Evolutionary conservation across 1,140 invertebrate species (phyloP).

Genomic region (Microplitis demolitor): DNA sequence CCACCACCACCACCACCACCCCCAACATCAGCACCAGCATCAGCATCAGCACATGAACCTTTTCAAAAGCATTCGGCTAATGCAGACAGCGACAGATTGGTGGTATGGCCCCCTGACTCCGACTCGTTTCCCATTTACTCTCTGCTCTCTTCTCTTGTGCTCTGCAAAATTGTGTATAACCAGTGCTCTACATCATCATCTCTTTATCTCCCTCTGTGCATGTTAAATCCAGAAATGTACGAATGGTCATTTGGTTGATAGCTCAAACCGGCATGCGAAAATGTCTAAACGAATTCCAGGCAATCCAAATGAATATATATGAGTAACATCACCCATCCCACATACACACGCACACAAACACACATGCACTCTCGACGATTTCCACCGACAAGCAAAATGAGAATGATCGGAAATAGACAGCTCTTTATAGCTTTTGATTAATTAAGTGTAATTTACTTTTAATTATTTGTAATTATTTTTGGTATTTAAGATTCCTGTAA

Average conservation of each 20-base stretch:
- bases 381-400: no score
- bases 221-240: conserved; percentile 15
- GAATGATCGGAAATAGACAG: no score
- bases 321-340: no score
- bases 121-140: background rate
- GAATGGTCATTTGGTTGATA: conserved; percentile 59
- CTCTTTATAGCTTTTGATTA: no score
- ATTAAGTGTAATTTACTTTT: no score
- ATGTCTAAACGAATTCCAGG: conserved; percentile 35
- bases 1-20: background rate
- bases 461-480: no score
- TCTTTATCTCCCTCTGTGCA: conserved; percentile 14
- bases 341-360: no score
- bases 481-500: background rate
- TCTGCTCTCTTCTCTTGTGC: background rate
- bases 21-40: background rate
- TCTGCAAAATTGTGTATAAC: no score
- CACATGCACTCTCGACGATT: no score
- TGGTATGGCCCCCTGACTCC: conserved; percentile 37
- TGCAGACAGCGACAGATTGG: conserved; percentile 61
- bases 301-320: background rate
- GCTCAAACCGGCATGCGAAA: conserved; percentile 50
- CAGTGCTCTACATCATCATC: background rate
- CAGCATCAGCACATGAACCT: background rate
- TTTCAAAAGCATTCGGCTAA: conserved; percentile 46